Evolutionary conservation across 2,888 invertebrate genomes (phyloP), one percentile per base, ranked within the genome.

Genomic region (Andrena minutula): DNA sequence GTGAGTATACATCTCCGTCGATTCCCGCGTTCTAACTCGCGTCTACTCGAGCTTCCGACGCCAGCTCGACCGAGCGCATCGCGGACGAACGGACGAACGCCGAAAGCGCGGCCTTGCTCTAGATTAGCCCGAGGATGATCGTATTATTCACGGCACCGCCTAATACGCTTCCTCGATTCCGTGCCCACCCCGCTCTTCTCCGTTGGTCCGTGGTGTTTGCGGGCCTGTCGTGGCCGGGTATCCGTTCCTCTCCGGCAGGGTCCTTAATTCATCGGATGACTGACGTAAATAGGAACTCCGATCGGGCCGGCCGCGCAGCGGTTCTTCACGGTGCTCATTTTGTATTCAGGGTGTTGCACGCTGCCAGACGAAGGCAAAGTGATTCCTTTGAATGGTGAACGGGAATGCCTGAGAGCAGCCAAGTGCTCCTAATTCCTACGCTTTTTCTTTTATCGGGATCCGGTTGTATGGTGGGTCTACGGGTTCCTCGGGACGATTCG

Each of bases 1-100:
- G 98, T 98, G 94, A 96, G 96, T 95, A 80, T 70, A 66, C 16
- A 80, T 71, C 28, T 10, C 23, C 56, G 20, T 56, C 12, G 56
- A 56, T 0, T 8, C 32, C 8, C 2, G 8, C 0, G 32, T 2
- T 8, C 32, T 10, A 35, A 2, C 2, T 2, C 8, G 32, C 8
- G 0, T 26, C 20, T 10, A 3, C 3, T 8, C 10, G 51, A 20
- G 20, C n/a, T 51, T 20, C 20, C 16, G 20, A n/a, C 16, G 1
- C 47, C 1, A 7, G 30, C 28, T 60, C 65, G 65, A 47, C 10
- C 47, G 65, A 26, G 26, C 47, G 56, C 16, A 16, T 58, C 58
- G 68, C 26, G 23, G 20, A 0, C 16, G 51, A 8, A 49, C 12
- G 16, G 28, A 16, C 35, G 3, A 20, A n/a, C 12, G 53, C 56